Conservation (phyloP, 2,888 invertebrate genomes). For the Pharmacophagus antenor region DNA sequence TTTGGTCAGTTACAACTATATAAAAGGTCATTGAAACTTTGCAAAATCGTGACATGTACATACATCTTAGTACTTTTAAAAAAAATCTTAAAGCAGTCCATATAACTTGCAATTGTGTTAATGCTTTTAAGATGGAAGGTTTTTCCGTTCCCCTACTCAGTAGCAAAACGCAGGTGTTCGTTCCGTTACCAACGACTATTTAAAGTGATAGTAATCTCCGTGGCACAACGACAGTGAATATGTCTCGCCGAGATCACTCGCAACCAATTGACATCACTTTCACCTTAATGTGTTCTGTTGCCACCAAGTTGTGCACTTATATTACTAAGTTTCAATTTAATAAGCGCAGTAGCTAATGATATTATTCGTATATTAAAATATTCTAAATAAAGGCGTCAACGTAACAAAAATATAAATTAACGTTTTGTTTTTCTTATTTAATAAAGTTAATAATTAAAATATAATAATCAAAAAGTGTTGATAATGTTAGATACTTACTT, state of each 20-base stretch:
- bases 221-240: constrained; percentile 5
- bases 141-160: neutral
- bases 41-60: too few relatives aligned
- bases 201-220: neutral
- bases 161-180: neutral
- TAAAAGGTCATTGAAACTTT: too few relatives aligned
- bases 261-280: neutral
- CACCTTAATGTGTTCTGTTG: neutral
- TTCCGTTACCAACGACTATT: neutral
- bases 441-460: too few relatives aligned
- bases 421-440: neutral
- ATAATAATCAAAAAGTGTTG: neutral
- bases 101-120: too few relatives aligned
- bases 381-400: neutral
- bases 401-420: neutral
- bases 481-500: neutral
- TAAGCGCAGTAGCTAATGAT: neutral
- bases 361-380: neutral
- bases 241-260: neutral
- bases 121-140: too few relatives aligned
- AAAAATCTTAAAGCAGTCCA: too few relatives aligned
- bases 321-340: neutral
- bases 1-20: too few relatives aligned
- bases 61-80: too few relatives aligned
- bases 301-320: too few relatives aligned